Base-by-base conservation (phyloP, 2,797 vertebrate species). In the Cyprinella venusta region DNA sequence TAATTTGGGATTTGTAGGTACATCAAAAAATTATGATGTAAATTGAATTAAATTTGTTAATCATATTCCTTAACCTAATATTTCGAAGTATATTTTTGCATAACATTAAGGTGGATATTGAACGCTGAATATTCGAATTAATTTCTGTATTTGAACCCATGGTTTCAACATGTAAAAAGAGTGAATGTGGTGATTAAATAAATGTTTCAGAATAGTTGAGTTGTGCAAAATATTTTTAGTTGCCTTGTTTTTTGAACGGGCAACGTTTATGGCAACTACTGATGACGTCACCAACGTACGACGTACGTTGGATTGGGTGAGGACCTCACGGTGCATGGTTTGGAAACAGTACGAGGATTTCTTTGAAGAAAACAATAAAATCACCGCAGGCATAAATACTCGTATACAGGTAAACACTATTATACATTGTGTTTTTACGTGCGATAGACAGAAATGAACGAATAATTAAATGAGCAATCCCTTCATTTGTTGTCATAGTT, bases 241-340 rank as follows among this genome's bases (percentile, higher is more conserved):
- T 10, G 19, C n/a, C 54, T 48, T 64, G 38, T 30, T 76, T 86
- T 89, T 79, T 13, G 40, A 36, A 52, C 64, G 72, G 90, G 90
- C 90, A 81, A 36, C 16, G 6, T 6, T 1, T 26, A 15, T 42
- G 80, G 54, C 76, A 19, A 30, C 76, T 24, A 26, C 0, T 30
- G 13, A 50, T 80, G 72, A 83, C 79, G 81, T 85, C 76, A 80
- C 16, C 68, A 24, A 87, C 86, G 87, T 84, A 12, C 84, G 82
- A 56, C 74, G 7, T 84, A 76, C 89, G 89, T 87, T 86, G 81
- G 4, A 12, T 80, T 86, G 56, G 30, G 88, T 88, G 88, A 89
- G 85, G 75, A 81, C 83, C 80, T 82, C 42, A 19, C 83, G 87
- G 81, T 91, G 93, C 93, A 91, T 93, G 93, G 92, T 90, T 90